Percentiles rank a stretch among this genome's conserved stretches.
These are phyloP conservation scores for Holocentrus rufus DNA, from an alignment of 2,797 vertebrate species.

Conservation along the genomic window DNA sequence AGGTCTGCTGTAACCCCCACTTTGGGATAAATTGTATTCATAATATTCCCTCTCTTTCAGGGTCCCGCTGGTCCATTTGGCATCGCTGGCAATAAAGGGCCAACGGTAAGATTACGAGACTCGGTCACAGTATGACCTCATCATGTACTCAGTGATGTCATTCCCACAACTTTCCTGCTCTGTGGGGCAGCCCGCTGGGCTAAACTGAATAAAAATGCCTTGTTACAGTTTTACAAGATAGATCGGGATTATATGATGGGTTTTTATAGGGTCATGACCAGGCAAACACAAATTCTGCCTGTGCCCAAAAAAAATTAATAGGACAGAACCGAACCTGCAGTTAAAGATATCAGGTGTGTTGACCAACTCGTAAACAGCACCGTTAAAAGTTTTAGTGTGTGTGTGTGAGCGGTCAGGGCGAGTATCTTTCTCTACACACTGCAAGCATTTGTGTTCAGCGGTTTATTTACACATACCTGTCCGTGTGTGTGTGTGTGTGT, in stretches of 20 bases:
- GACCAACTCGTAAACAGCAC: constrained; percentile 2
- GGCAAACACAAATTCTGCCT: constrained; percentile 23
- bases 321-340: constrained; percentile 16
- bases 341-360: constrained; percentile 49
- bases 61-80: constrained; percentile 80
- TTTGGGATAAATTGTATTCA: neutral
- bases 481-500: too few relatives aligned
- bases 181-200: constrained; percentile 19
- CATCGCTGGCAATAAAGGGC: constrained; percentile 79
- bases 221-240: constrained; percentile 56
- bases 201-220: constrained; percentile 48
- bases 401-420: neutral
- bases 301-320: constrained; percentile 11
- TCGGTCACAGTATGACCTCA: constrained; percentile 25
- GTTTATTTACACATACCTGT: neutral
- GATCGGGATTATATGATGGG: constrained; percentile 26
- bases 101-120: constrained; percentile 73
- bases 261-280: constrained; percentile 54
- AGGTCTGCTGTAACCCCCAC: neutral
- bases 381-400: neutral
- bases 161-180: constrained; percentile 9
- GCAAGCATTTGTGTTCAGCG: neutral
- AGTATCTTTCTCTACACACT: neutral
- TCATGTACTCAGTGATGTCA: constrained; percentile 34
- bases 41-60: constrained; percentile 70